phyloP scores from a whole-genome alignment of 2,113 vertebrate genomes.

The Struthidea cinerea region DNA sequence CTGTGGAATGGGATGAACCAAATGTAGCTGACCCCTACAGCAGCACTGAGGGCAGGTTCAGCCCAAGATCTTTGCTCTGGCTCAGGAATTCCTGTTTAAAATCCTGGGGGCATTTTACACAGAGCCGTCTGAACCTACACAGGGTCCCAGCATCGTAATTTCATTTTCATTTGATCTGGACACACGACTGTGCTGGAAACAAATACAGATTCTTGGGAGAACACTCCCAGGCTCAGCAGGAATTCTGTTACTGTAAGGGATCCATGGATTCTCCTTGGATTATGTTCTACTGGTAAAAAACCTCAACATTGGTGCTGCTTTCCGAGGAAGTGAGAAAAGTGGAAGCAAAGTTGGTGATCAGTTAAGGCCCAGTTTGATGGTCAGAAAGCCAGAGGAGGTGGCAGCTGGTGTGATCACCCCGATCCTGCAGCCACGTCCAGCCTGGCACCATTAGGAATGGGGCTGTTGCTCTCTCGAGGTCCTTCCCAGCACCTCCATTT shows the following conservation, averaged over 20 bases:
- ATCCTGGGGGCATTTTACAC: neutral
- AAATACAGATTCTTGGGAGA: neutral
- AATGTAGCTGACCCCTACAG: neutral
- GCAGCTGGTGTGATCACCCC: neutral
- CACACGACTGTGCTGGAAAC: neutral
- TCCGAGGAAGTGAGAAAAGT: neutral
- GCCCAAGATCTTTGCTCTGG: neutral
- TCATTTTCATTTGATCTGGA: neutral
- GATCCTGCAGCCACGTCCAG: neutral
- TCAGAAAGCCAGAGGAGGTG: neutral
- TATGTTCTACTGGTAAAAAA: neutral
- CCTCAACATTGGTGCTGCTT: neutral
- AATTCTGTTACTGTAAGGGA: neutral
- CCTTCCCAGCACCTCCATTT: neutral
- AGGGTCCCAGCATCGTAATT: neutral
- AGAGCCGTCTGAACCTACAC: neutral
- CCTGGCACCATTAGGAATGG: fast-evolving
- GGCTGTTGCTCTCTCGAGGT: neutral
- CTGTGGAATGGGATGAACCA: neutral
- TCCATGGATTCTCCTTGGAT: neutral
- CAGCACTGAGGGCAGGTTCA: neutral
- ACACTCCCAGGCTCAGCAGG: neutral
- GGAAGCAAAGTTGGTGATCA: neutral
- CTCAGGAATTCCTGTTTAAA: neutral
- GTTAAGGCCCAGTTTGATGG: neutral